A percentile compares a stretch with the other conserved stretches of the same genome.
Evolutionary conservation across 2,888 invertebrate species (phyloP).

Genomic region (Axea sp.): DNA sequence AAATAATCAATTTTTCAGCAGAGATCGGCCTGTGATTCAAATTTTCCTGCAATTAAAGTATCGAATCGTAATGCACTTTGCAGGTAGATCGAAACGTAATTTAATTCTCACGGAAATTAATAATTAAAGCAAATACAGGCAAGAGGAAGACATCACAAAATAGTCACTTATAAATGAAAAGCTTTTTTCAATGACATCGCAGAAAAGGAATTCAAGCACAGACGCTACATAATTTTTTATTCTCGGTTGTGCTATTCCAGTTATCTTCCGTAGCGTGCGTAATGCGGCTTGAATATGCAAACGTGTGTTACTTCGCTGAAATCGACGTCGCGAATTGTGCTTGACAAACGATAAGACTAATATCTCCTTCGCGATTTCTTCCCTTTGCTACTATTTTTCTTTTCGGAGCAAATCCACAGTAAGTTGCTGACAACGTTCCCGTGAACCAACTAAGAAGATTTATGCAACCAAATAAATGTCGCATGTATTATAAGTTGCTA

Average conservation of each 20-base stretch:
- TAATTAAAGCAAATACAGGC: conserved; percentile 35
- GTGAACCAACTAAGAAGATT: no score
- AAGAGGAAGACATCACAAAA: conserved; percentile 19
- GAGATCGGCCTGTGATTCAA: conserved; percentile 18
- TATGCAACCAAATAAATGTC: no score
- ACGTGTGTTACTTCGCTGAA: conserved; percentile 15
- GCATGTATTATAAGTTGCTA: no score
- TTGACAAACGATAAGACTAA: conserved; percentile 27
- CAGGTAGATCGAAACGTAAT: conserved; percentile 24
- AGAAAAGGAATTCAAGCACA: conserved; percentile 12
- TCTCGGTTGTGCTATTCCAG: not conserved
- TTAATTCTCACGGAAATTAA: conserved; percentile 27
- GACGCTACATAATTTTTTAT: conserved; percentile 1
- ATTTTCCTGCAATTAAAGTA: conserved; percentile 36
- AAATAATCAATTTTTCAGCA: conserved; percentile 10
- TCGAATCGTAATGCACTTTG: conserved; percentile 23
- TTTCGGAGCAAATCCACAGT: conserved; percentile 5
- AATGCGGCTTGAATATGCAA: conserved; percentile 33
- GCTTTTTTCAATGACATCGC: conserved; percentile 8
- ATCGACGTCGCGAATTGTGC: conserved; percentile 31
- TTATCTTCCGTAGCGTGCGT: conserved; percentile 12
- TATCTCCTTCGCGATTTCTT: conserved; percentile 21
- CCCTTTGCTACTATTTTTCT: conserved; percentile 18
- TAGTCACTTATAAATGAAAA: conserved; percentile 34
- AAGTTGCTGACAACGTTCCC: conserved; percentile 39